phyloP scores from a whole-genome alignment of 2,113 vertebrate genomes.

The Sinosuthora webbiana region DNA sequence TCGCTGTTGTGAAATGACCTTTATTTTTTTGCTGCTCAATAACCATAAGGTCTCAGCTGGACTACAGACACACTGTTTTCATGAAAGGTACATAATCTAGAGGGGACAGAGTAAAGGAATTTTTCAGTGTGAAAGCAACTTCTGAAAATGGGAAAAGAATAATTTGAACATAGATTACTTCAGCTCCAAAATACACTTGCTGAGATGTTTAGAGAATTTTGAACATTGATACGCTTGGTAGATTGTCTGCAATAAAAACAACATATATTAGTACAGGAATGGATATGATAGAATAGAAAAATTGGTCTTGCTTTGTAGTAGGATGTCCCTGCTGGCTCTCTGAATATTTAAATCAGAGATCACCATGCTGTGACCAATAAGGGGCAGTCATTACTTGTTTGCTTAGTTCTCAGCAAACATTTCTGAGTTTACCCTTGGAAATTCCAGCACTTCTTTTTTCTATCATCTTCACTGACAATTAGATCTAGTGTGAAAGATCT shows the following conservation, averaged over 20 bases:
- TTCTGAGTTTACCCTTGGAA: neutral
- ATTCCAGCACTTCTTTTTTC: neutral
- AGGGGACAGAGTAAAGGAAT: neutral
- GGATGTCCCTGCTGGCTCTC: neutral
- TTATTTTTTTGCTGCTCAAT: neutral
- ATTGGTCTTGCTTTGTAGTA: neutral
- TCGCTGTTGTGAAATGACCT: neutral
- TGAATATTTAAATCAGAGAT: neutral
- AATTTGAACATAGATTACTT: neutral
- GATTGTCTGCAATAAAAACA: neutral
- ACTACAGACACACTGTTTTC: neutral
- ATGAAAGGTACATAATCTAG: neutral
- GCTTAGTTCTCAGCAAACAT: neutral
- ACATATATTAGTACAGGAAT: neutral
- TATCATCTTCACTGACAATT: neutral
- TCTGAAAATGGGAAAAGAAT: neutral
- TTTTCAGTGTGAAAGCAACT: neutral
- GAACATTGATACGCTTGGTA: neutral
- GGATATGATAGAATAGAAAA: neutral
- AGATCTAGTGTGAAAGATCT: neutral
- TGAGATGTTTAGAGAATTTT: neutral
- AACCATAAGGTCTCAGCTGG: neutral
- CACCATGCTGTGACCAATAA: neutral
- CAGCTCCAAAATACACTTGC: neutral
- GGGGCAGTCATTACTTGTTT: neutral